phyloP scores from a whole-genome alignment of 2,888 invertebrate species.

The Amaurobius ferox region DNA sequence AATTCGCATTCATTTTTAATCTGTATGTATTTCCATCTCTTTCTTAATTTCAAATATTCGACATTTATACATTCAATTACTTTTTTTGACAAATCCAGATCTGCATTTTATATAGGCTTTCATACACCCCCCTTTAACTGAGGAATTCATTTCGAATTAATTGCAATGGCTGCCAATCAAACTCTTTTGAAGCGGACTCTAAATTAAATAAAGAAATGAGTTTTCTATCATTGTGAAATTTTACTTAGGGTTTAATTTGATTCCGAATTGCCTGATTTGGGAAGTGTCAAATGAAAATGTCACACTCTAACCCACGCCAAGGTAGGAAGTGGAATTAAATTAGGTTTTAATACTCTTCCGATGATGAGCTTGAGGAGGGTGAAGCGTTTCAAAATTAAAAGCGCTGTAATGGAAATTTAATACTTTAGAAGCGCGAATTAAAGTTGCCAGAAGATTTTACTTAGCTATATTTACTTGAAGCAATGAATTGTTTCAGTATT shows the following conservation, averaged over 20 bases:
- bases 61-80: no score
- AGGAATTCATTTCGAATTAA: not conserved
- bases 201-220: not conserved
- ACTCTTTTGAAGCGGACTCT: no score
- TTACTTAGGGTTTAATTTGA: not conserved
- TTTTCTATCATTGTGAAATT: not conserved
- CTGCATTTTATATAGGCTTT: no score
- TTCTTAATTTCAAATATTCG: no score
- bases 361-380: not conserved
- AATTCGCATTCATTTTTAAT: no score
- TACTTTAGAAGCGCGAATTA: not conserved
- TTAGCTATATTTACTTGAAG: no score
- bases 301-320: not conserved
- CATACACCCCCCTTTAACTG: no score
- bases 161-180: not conserved
- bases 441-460: not conserved
- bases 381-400: not conserved
- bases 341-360: not conserved
- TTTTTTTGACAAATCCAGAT: no score
- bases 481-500: not conserved
- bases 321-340: not conserved
- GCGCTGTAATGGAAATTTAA: not conserved
- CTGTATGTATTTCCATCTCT: no score
- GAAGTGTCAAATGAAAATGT: not conserved
- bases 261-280: not conserved